Conservation (phyloP, 2,113 vertebrate species). For the Cryptomyrus ogoouensis region DNA sequence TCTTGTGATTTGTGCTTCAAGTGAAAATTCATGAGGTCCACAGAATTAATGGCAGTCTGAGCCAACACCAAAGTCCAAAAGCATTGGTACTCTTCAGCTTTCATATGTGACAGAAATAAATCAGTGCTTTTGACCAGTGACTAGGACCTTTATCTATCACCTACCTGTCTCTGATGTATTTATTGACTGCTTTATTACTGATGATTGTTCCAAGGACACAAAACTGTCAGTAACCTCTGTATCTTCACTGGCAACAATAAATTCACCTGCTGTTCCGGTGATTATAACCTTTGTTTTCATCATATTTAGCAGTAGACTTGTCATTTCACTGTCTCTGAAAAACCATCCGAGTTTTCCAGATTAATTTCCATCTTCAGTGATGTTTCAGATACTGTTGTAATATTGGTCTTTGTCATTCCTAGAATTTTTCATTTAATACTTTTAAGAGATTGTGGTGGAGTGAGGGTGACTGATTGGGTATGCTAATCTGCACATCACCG, state of each 20-base stretch:
- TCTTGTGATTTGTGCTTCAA: neutral
- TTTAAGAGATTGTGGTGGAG: neutral
- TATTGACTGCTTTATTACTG: neutral
- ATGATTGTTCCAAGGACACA: neutral
- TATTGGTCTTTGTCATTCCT: neutral
- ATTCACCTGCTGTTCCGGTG: neutral
- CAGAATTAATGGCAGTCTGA: neutral
- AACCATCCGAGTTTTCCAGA: neutral
- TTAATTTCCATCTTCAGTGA: neutral
- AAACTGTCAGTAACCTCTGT: neutral
- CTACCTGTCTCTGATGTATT: neutral
- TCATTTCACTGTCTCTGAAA: neutral
- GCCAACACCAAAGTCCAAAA: neutral
- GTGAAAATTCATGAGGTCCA: neutral
- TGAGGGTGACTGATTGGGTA: too few relatives aligned
- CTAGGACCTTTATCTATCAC: neutral
- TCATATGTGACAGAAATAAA: neutral
- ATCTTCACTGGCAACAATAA: neutral
- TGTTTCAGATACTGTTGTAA: neutral
- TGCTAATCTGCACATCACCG: too few relatives aligned
- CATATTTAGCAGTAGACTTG: neutral
- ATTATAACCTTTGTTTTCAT: neutral
- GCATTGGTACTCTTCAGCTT: neutral
- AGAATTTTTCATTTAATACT: neutral
- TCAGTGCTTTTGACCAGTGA: neutral